Evolutionary conservation across 2,888 invertebrate species (phyloP).

Genomic region (Thecophora atra): DNA sequence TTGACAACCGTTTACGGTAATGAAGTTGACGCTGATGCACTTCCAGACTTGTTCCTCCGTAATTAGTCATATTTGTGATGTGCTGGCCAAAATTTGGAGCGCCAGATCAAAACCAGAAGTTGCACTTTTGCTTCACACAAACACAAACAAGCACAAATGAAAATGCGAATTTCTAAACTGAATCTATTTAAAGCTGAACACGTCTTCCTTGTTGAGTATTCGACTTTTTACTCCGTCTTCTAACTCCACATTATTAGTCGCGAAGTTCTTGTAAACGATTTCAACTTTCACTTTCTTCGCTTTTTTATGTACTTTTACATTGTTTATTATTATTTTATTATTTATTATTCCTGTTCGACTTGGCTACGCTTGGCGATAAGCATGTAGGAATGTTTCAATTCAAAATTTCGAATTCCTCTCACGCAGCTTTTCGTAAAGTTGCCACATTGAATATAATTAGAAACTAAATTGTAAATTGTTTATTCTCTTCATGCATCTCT

Average conservation of each 20-base stretch:
- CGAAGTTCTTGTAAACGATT: background rate
- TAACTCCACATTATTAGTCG: background rate
- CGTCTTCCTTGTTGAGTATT: too few relatives aligned
- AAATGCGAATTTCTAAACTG: too few relatives aligned
- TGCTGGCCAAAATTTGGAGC: background rate
- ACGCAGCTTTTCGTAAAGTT: background rate
- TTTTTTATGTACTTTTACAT: background rate
- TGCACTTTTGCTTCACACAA: background rate
- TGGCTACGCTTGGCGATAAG: background rate
- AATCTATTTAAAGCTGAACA: too few relatives aligned
- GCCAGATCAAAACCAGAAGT: background rate
- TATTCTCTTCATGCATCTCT: too few relatives aligned
- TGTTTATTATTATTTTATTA: background rate
- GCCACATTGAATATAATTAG: slow-evolving; percentile 10
- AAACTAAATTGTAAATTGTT: slow-evolving; percentile 6
- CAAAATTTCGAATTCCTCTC: background rate
- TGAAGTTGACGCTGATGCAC: slow-evolving; percentile 7
- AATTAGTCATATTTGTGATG: slow-evolving; percentile 48
- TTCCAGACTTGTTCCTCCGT: slow-evolving; percentile 46
- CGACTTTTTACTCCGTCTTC: too few relatives aligned
- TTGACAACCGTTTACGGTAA: slow-evolving; percentile 18
- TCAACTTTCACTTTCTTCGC: slow-evolving; percentile 15
- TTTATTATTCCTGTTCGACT: background rate
- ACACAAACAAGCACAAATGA: too few relatives aligned
- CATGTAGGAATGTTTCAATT: slow-evolving; percentile 24